Percentiles rank a stretch among this genome's conserved stretches.
phyloP scores from a whole-genome alignment of 2,888 invertebrate species.

The Agrilus mali region DNA sequence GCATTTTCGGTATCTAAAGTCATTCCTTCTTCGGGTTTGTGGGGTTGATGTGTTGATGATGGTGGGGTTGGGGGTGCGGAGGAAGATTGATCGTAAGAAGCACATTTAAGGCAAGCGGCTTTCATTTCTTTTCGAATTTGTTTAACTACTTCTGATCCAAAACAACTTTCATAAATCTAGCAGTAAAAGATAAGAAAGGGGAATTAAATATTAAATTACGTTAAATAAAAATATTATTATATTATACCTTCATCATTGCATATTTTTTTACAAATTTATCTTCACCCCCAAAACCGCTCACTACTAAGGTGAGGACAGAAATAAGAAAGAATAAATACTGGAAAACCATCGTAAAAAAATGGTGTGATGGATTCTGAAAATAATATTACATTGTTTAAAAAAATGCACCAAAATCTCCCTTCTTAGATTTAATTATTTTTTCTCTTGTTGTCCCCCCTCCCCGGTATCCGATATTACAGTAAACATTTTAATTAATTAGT shows the following conservation, averaged over 20 bases:
- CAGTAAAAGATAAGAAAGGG: constrained; percentile 11
- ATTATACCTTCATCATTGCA: constrained; percentile 55
- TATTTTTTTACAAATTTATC: constrained; percentile 58
- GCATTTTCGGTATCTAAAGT: constrained; percentile 16
- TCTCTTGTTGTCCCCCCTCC: too few species aligned
- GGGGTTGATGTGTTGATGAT: constrained; percentile 8
- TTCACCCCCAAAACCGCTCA: constrained; percentile 41
- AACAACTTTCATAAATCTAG: constrained; percentile 60
- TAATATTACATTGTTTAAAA: too few species aligned
- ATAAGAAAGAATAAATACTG: too few species aligned
- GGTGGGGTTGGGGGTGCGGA: constrained; percentile 9
- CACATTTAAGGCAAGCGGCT: constrained; percentile 51
- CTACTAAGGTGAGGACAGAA: constrained; percentile 17
- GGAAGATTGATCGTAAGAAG: constrained; percentile 34
- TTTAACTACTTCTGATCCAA: constrained; percentile 52
- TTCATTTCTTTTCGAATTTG: constrained; percentile 56
- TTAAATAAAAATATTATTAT: neutral
- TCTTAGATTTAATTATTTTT: too few species aligned
- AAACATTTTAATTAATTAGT: too few species aligned
- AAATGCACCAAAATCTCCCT: too few species aligned
- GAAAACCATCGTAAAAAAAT: too few species aligned
- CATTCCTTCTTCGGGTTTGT: constrained; percentile 9
- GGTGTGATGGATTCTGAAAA: too few species aligned
- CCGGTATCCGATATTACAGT: too few species aligned
- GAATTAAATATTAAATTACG: neutral